phyloP scores from a whole-genome alignment of 2,113 vertebrate species.

The Malurus melanocephalus region DNA sequence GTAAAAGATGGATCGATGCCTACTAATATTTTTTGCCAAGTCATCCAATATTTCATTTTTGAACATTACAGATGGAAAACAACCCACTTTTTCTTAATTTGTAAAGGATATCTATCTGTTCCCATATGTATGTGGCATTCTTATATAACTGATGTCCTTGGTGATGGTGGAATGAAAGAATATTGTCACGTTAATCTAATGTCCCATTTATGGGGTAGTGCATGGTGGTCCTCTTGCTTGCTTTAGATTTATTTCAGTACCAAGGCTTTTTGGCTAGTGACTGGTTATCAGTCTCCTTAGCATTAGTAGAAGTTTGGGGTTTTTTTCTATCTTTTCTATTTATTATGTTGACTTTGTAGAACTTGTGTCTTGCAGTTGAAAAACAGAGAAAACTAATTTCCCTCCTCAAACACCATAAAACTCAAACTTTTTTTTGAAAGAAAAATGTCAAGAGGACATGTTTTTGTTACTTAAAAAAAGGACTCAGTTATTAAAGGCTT shows the following conservation, averaged over 20 bases:
- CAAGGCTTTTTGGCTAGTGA: background rate
- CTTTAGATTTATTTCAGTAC: background rate
- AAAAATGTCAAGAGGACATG: background rate
- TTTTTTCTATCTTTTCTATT: background rate
- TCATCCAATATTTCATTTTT: background rate
- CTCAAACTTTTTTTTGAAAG: background rate
- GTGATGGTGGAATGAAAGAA: slow-evolving; percentile 49
- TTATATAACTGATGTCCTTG: slow-evolving; percentile 19
- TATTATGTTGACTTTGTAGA: background rate
- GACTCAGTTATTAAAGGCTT: background rate
- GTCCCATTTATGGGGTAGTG: background rate
- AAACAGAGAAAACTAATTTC: background rate
- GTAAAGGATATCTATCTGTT: background rate
- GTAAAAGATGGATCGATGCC: background rate
- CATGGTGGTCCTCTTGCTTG: background rate
- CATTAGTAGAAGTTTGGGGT: background rate
- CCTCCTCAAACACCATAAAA: background rate
- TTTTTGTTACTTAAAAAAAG: background rate
- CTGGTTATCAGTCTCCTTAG: background rate
- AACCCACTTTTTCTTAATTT: background rate
- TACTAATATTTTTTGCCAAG: background rate
- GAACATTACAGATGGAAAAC: background rate
- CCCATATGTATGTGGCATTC: background rate
- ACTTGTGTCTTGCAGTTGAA: background rate
- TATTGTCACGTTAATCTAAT: background rate